Conservation (phyloP, 1,140 invertebrate species). For the Pseudomyrmex flavicornis region DNA sequence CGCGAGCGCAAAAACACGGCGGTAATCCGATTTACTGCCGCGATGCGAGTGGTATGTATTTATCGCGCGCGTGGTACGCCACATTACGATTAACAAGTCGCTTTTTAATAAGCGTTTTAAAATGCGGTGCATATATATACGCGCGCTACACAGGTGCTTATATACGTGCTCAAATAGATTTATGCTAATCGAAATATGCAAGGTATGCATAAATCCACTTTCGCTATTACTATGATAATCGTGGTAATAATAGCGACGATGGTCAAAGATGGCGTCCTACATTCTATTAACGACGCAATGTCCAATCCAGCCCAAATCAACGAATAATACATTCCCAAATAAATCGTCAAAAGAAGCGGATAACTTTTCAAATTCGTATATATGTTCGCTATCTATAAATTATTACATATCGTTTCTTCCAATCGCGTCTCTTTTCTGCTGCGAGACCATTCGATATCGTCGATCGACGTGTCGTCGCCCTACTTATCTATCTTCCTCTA, state of each 20-base stretch:
- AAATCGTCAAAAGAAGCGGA: constrained; percentile 3
- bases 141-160: background rate
- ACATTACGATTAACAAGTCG: constrained; percentile 49
- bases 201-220: constrained; percentile 59
- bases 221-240: constrained; percentile 64
- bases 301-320: constrained; percentile 20
- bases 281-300: background rate
- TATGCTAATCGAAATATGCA: constrained; percentile 70
- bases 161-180: constrained; percentile 61
- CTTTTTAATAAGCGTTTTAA: constrained; percentile 22
- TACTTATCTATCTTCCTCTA: background rate
- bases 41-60: background rate
- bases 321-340: constrained; percentile 21
- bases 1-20: background rate
- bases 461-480: background rate
- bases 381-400: background rate
- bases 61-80: constrained; percentile 17
- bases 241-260: constrained; percentile 60
- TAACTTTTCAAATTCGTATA: background rate
- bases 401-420: background rate
- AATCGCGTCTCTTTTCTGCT: background rate
- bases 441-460: background rate
- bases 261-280: no score
- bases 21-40: constrained; percentile 10
- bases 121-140: constrained; percentile 39